These are phyloP conservation scores for Tortricodes alternella DNA, from an alignment of 2,888 invertebrate genomes.

Conservation along the genomic window DNA sequence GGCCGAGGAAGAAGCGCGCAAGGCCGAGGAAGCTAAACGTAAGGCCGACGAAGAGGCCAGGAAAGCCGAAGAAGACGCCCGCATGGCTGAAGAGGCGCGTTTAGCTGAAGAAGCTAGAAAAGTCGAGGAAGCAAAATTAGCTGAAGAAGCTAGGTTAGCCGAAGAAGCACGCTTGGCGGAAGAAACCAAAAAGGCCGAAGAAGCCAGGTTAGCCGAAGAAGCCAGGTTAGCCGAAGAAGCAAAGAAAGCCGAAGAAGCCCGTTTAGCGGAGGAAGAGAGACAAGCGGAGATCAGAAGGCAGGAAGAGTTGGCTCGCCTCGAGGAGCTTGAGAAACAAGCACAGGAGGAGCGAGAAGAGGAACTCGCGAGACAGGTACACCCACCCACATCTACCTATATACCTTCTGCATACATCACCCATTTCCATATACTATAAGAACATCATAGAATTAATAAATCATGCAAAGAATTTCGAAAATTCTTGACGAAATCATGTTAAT, in stretches of 20 bases:
- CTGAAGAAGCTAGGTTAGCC: constrained; percentile 68
- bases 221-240: constrained; percentile 76
- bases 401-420: no score
- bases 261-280: constrained; percentile 67
- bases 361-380: constrained; percentile 84
- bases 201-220: constrained; percentile 70
- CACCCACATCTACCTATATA: no score
- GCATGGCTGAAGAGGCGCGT: constrained; percentile 69
- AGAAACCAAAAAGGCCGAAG: constrained; percentile 67
- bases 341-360: constrained; percentile 86
- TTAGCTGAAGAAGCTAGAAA: constrained; percentile 65
- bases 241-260: constrained; percentile 69
- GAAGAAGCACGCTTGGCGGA: constrained; percentile 74
- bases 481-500: no score
- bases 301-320: constrained; percentile 80
- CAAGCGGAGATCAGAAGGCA: constrained; percentile 79
- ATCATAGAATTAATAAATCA: no score
- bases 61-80: constrained; percentile 53
- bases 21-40: constrained; percentile 76
- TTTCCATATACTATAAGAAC: no score
- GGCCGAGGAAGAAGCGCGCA: constrained; percentile 81
- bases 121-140: constrained; percentile 56
- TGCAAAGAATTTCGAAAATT: no score
- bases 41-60: constrained; percentile 75
- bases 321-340: constrained; percentile 84